Base-by-base conservation (phyloP, 2,797 vertebrate species). In the Melanotaenia nigrans region DNA sequence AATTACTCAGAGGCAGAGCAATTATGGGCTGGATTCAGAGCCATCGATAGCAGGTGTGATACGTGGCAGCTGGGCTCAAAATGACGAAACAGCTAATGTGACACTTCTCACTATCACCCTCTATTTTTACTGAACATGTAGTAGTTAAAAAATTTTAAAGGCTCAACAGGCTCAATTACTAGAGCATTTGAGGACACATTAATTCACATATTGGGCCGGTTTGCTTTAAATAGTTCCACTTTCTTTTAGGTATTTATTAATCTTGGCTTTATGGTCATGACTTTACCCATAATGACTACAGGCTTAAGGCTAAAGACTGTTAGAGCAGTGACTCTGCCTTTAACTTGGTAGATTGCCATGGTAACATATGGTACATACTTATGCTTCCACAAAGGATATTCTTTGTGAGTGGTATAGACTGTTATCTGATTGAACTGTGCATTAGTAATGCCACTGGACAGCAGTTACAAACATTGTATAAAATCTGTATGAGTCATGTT, bases 1-100 rank as follows among this genome's bases (percentile, higher is more conserved):
- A 89, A 92, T 91, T 92, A 93, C 90, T 91, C 78, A 78, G 75
- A 82, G 51, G 77, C 77, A 79, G 67, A 72, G 84, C 88, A 91
- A 91, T 90, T 91, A 92, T 28, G 71, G 81, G 36, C 68, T 49
- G 76, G 79, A 79, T 81, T 77, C 84, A 51, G 83, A 83, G 57
- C 56, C 65, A 14, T 77, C 75, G 62, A 85, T 77, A 75, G 78
- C 57, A 45, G n/a, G 56, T 5, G 57, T 82, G 85, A 87, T 83
- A 84, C 47, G 1, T 30, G 20, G 82, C 87, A 87, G 87, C 84
- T 88, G 85, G 65, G 77, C 71, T 79, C 82, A 67, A 85, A 86
- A 83, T 72, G 78, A 82, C 62, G 18, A 55, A 62, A 79, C 28
- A 30, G 9, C 56, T 35, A 1, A 9, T 63, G 73, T 81, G 87